Evolutionary conservation across 2,113 vertebrate species (phyloP).

Genomic region (Sialia sialis): DNA sequence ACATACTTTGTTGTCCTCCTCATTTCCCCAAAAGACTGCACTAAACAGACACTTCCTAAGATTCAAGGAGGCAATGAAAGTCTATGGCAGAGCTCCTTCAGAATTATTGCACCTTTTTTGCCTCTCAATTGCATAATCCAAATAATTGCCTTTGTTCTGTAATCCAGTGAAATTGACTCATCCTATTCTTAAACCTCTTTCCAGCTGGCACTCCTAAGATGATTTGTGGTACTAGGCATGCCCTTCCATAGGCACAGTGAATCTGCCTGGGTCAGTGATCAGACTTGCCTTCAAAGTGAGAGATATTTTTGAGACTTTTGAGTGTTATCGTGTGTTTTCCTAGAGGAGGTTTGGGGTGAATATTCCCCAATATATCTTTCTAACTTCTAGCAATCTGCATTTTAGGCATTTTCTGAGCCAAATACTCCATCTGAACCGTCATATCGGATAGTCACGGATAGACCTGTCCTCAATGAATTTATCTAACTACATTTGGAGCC

Average conservation of each 20-base stretch:
- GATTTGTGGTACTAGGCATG: neutral
- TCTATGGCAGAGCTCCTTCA: neutral
- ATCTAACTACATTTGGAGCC: neutral
- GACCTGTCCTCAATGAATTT: neutral
- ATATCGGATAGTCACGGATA: neutral
- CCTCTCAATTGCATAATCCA: slow-evolving; percentile 13
- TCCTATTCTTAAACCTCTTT: neutral
- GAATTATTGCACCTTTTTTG: neutral
- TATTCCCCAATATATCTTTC: neutral
- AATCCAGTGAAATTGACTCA: slow-evolving; percentile 5
- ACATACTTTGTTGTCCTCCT: neutral
- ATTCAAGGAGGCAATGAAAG: neutral
- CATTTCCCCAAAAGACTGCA: neutral
- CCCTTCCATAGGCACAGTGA: neutral
- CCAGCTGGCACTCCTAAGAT: neutral
- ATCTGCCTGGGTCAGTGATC: neutral
- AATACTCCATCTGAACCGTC: neutral
- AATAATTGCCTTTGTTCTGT: slow-evolving; percentile 29
- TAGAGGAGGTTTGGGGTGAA: neutral
- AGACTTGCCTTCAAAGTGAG: neutral
- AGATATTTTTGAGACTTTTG: neutral
- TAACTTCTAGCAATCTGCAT: neutral
- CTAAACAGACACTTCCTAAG: neutral
- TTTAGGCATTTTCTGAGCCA: neutral
- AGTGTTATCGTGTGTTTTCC: neutral